phyloP scores from a whole-genome alignment of 2,113 vertebrate genomes.

The Tauraco erythrolophus region DNA sequence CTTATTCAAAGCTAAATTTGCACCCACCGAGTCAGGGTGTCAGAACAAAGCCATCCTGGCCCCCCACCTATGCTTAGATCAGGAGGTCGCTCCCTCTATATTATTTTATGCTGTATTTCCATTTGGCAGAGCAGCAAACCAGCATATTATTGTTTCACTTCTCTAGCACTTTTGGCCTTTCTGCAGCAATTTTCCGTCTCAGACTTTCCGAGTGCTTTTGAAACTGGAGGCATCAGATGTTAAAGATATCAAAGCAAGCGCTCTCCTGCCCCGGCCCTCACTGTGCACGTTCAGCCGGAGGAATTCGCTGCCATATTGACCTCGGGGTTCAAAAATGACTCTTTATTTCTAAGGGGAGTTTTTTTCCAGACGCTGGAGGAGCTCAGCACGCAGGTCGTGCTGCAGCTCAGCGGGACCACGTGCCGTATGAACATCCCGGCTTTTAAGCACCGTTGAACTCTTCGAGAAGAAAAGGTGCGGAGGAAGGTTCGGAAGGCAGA shows the following conservation, averaged over 20 bases:
- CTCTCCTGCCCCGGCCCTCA: background rate
- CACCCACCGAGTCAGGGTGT: background rate
- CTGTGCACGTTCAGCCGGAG: accelerated
- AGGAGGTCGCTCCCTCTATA: constrained; percentile 4
- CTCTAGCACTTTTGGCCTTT: background rate
- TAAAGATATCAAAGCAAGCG: background rate
- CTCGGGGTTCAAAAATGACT: background rate
- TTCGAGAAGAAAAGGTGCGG: background rate
- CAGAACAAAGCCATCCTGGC: background rate
- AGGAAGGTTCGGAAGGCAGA: background rate
- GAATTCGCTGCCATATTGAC: background rate
- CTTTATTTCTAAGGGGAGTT: background rate
- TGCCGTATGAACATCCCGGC: accelerated
- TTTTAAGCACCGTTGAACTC: background rate
- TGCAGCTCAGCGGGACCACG: background rate
- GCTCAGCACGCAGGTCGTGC: background rate
- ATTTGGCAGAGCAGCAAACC: background rate
- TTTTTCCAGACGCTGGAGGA: background rate
- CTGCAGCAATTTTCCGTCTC: constrained; percentile 37
- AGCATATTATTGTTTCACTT: background rate
- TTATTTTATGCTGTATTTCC: background rate
- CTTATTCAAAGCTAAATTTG: background rate
- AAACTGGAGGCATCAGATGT: background rate
- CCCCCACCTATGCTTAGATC: background rate
- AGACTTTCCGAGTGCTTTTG: constrained; percentile 10